Conservation (phyloP, 2,113 vertebrate species). For the Varanus salvator region DNA sequence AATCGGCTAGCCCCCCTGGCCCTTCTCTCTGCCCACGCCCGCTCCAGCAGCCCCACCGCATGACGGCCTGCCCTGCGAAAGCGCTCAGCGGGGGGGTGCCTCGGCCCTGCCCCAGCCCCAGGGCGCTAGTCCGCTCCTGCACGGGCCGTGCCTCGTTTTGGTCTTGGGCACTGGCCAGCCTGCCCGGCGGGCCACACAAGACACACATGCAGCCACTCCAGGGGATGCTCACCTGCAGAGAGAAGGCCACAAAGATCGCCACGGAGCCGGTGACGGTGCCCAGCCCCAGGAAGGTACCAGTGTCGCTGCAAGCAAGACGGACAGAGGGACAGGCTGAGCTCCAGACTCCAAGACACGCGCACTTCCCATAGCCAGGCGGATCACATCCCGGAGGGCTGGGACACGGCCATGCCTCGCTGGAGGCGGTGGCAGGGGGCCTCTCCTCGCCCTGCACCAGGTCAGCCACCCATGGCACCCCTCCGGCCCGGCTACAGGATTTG, state of each 20-base stretch:
- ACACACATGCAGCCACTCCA: no score
- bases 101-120: neutral
- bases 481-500: no score
- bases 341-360: fast-evolving
- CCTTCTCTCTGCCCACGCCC: no score
- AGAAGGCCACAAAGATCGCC: slow-evolving; percentile 93
- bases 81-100: no score
- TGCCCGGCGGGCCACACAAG: no score
- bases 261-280: slow-evolving; percentile 95
- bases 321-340: neutral
- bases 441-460: no score
- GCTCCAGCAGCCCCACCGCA: no score
- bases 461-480: no score
- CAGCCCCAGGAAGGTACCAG: slow-evolving; percentile 94
- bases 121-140: neutral
- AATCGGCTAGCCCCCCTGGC: no score
- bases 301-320: slow-evolving; percentile 79
- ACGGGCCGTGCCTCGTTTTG: neutral
- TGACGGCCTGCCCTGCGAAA: no score
- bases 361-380: no score
- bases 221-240: slow-evolving; percentile 85
- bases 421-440: neutral
- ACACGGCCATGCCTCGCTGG: neutral
- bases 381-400: neutral
- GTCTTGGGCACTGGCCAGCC: neutral